A percentile compares a stretch with the other conserved stretches of the same genome.
Conservation (phyloP, 2,888 invertebrate species). For the Drepanosiphum platanoidis region DNA sequence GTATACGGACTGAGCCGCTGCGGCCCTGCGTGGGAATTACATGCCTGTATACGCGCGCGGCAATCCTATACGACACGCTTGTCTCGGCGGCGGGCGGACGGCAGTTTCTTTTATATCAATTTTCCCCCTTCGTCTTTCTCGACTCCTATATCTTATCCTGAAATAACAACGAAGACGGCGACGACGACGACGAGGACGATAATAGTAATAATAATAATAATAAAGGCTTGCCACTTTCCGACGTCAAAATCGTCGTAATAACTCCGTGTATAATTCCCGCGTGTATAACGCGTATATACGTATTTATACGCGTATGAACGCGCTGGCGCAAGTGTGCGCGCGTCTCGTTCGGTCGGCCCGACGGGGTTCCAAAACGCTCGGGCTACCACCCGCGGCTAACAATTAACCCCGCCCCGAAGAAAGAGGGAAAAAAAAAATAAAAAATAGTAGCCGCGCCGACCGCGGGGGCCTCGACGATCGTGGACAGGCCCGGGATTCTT, state of each 20-base stretch:
- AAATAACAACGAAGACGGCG: not conserved
- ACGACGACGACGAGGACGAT: not conserved
- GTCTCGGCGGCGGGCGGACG: conserved; percentile 27
- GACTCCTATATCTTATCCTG: not conserved
- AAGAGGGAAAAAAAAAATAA: not conserved
- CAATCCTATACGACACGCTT: conserved; percentile 50
- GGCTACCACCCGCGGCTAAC: conserved; percentile 60
- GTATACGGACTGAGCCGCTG: not conserved
- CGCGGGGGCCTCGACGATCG: not conserved
- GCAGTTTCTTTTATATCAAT: conserved; percentile 42
- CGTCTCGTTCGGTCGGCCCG: conserved; percentile 36
- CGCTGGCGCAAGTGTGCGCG: not conserved
- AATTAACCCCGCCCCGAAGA: conserved; percentile 56
- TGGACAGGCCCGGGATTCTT: conserved; percentile 39
- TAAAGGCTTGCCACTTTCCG: conserved; percentile 47
- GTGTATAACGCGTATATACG: not conserved
- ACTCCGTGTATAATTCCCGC: not conserved
- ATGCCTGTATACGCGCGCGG: not conserved
- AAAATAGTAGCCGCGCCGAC: conserved; percentile 55
- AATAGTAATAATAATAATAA: conserved; percentile 26
- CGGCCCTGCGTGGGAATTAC: conserved; percentile 51
- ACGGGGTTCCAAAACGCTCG: conserved; percentile 52
- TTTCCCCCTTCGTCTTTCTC: conserved; percentile 17
- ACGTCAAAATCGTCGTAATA: conserved; percentile 36
- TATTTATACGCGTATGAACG: not conserved